Base-by-base conservation (phyloP, 2,888 invertebrate genomes). In the Diplazon laetatorius region DNA sequence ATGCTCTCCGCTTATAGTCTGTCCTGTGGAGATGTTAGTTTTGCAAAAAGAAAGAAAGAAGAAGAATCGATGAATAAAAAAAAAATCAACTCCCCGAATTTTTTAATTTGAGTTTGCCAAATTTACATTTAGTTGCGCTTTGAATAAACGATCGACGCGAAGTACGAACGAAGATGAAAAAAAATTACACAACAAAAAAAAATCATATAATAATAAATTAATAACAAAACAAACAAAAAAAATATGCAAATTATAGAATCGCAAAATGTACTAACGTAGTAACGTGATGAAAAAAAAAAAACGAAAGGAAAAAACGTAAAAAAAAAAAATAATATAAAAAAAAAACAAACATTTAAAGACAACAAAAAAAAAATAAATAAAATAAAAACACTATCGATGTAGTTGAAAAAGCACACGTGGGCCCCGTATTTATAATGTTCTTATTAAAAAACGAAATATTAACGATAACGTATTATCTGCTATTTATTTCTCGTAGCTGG, bases 391-490 rank as follows among this genome's bases (percentile, higher is more conserved):
- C 82, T 87, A 87, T 87, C 83, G 82, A 88, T 87, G 87, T 89
- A 89, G 89, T 84, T 85, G 82, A 86, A 86, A n/a, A 88, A 83
- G 68, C 81, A 83, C 81, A 84, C 80, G 87, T 88, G 89, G 89
- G 89, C 89, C 89, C 89, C 89, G 82, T 84, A 83, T 86, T 88
- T 87, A 87, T 89, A 82, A 89, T 90, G 88, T 88, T 89, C 86
- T 87, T 87, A 89, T 86, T 88, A 89, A 76, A 87, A n/a, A n/a
- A n/a, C n/a, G n/a, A n/a, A 87, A 89, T 55, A 55, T 55, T 87
- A 85, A 87, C 86, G n/a, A 86, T 88, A 88, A 89, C 81, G 80
- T 88, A 86, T 89, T 89, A 88, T 89, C 87, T 84, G 86, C 86
- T 88, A 87, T 90, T 87, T 70, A 87, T 89, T 88, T 89, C 84